Evolutionary conservation across 2,888 invertebrate species (phyloP).

Genomic region (Monochamus alternatus): DNA sequence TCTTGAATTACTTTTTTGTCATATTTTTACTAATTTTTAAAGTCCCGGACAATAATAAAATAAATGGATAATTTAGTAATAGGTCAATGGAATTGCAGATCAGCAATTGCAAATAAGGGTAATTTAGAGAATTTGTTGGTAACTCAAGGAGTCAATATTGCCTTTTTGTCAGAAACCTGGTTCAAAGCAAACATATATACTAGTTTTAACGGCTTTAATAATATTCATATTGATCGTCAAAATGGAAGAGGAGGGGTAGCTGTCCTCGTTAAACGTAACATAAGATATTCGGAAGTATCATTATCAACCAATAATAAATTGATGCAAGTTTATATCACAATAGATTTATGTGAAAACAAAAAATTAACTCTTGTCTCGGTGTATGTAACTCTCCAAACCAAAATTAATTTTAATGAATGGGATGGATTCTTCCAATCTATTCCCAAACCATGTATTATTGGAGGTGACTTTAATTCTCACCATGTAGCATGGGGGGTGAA

Average conservation of each 20-base stretch:
- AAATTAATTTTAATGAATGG: no score
- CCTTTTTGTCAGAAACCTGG: conserved; percentile 29
- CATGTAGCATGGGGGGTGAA: not conserved
- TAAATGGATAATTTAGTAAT: conserved; percentile 22
- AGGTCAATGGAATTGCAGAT: conserved; percentile 19
- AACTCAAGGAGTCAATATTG: conserved; percentile 21
- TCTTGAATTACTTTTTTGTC: not conserved
- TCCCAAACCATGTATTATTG: not conserved
- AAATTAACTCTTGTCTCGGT: not conserved
- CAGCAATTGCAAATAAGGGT: conserved; percentile 18
- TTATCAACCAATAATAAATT: not conserved
- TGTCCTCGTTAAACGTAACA: conserved; percentile 20
- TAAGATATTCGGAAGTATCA: not conserved
- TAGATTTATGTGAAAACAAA: not conserved
- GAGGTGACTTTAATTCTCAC: no score
- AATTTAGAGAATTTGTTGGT: conserved; percentile 18
- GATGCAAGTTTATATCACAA: not conserved
- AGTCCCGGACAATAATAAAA: not conserved
- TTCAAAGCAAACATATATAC: not conserved
- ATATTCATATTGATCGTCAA: conserved; percentile 6
- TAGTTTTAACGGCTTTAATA: conserved; percentile 19
- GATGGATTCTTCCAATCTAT: not conserved
- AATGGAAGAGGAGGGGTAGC: conserved; percentile 22
- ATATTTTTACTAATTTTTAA: not conserved
- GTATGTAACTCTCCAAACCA: no score